phyloP scores from a whole-genome alignment of 2,113 vertebrate genomes.

The Cariama cristata region DNA sequence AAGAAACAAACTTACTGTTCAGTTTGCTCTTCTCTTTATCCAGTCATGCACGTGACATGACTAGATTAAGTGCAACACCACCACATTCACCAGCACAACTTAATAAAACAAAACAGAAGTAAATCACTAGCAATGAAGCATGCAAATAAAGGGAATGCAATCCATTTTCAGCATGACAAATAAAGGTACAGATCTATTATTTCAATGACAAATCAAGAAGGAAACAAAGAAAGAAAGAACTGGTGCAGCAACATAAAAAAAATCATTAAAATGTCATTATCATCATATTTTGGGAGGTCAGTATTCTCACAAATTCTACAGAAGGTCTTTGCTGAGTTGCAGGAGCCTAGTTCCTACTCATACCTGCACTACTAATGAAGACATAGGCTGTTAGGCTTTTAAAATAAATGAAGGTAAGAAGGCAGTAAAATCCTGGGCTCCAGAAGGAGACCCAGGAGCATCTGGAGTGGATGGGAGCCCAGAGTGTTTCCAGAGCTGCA shows the following conservation, averaged over 20 bases:
- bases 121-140: conserved; percentile 64
- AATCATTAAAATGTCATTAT: neutral
- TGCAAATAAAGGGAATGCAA: conserved; percentile 55
- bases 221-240: conserved; percentile 47
- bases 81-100: conserved; percentile 57
- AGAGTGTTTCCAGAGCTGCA: neutral
- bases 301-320: neutral
- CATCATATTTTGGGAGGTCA: neutral
- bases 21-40: conserved; percentile 62
- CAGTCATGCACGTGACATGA: conserved; percentile 37
- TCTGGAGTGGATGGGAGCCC: neutral
- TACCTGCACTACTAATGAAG: neutral
- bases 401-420: neutral
- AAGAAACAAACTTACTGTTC: conserved; percentile 69
- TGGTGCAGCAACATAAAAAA: conserved; percentile 44
- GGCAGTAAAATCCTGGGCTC: neutral
- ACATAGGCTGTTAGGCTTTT: neutral
- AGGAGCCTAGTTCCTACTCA: neutral
- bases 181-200: neutral
- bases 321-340: neutral
- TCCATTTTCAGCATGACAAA: conserved; percentile 35
- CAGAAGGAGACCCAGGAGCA: neutral
- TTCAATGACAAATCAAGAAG: conserved; percentile 47
- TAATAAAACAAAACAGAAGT: conserved; percentile 47
- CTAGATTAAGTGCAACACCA: conserved; percentile 17